These are phyloP conservation scores for Merluccius polli DNA, from an alignment of 2,797 vertebrate species.

Conservation along the genomic window DNA sequence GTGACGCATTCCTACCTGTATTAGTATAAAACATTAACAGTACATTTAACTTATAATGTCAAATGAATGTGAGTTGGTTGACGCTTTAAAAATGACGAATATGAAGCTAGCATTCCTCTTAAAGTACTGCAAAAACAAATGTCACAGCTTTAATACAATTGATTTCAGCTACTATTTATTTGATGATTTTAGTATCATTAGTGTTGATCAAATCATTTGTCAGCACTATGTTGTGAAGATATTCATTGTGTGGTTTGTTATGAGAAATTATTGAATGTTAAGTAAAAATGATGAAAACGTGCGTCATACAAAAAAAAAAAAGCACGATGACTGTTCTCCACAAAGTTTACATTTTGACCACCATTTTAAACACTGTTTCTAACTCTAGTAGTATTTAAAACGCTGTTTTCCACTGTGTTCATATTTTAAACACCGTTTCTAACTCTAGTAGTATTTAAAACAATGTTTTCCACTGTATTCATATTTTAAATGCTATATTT, in stretches of 20 bases:
- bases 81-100: not conserved
- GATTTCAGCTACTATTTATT: not conserved
- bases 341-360: slow-evolving; percentile 53
- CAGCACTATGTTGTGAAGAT: too few relatives aligned
- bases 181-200: not conserved
- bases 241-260: too few relatives aligned
- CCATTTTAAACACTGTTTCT: slow-evolving; percentile 44
- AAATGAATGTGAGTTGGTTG: not conserved
- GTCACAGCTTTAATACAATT: not conserved
- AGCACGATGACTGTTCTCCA: slow-evolving; percentile 28
- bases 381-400: not conserved
- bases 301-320: slow-evolving; percentile 4
- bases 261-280: too few relatives aligned
- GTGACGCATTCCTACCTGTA: not conserved
- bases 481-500: slow-evolving; percentile 54
- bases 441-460: not conserved
- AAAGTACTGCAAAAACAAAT: not conserved
- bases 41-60: not conserved
- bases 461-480: slow-evolving; percentile 58
- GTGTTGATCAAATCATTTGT: too few relatives aligned
- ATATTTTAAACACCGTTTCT: slow-evolving; percentile 43
- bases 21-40: not conserved
- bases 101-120: not conserved
- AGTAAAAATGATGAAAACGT: not conserved
- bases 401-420: slow-evolving; percentile 58